These are phyloP conservation scores for Taphrorychus bicolor DNA, from an alignment of 2,888 invertebrate genomes.

Conservation along the genomic window DNA sequence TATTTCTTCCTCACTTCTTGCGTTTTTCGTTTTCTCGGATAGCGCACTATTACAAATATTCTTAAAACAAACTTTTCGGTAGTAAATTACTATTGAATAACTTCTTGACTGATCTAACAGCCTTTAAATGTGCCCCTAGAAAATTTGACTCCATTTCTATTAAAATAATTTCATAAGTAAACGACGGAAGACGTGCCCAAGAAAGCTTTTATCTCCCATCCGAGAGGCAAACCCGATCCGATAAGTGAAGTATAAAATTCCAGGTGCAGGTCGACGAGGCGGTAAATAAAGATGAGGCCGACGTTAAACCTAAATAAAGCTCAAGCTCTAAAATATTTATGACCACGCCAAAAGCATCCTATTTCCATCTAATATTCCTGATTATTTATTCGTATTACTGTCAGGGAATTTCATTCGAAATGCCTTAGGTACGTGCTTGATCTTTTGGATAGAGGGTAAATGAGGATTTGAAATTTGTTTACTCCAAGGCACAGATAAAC, in stretches of 20 bases:
- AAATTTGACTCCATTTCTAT: neutral
- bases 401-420: neutral
- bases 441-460: too few species aligned
- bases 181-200: neutral
- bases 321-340: constrained; percentile 26
- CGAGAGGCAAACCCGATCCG: neutral
- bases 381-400: constrained; percentile 14
- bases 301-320: constrained; percentile 22
- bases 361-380: constrained; percentile 17
- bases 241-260: constrained; percentile 11
- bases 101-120: too few species aligned
- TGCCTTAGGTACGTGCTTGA: neutral
- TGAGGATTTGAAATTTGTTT: too few species aligned
- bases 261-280: constrained; percentile 15
- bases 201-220: neutral
- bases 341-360: constrained; percentile 8
- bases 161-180: neutral
- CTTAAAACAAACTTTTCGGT: too few species aligned
- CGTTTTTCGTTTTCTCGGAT: too few species aligned
- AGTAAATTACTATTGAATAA: too few species aligned
- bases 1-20: too few species aligned
- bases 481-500: too few species aligned
- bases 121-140: too few species aligned
- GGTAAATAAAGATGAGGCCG: constrained; percentile 21
- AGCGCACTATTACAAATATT: too few species aligned